A percentile compares a stretch with the other conserved stretches of the same genome.
Evolutionary conservation across 2,888 invertebrate genomes (phyloP).

Genomic region (Syrista parreyssii): DNA sequence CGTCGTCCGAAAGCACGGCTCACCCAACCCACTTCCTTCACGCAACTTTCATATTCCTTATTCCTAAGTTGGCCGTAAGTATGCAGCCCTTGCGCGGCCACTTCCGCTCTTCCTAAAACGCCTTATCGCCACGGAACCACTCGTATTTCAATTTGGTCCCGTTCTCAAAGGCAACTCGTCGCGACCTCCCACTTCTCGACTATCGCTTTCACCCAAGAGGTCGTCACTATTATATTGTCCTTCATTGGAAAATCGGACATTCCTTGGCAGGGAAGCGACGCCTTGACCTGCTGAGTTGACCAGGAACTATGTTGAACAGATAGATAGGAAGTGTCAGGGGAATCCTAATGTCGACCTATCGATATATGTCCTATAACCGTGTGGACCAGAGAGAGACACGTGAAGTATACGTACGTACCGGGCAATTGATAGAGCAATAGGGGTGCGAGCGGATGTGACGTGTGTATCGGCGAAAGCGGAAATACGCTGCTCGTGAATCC

Average conservation of each 20-base stretch:
- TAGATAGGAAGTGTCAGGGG: too few relatives aligned
- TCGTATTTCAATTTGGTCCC: not conserved
- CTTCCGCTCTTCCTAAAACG: not conserved
- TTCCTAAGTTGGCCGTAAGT: not conserved
- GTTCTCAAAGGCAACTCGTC: too few relatives aligned
- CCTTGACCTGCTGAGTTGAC: too few relatives aligned
- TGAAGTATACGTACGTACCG: not conserved
- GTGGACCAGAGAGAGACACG: not conserved
- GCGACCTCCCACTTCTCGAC: too few relatives aligned
- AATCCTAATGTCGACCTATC: too few relatives aligned
- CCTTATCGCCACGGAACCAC: not conserved
- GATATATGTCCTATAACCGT: not conserved
- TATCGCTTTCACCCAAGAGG: too few relatives aligned
- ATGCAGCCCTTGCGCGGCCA: not conserved
- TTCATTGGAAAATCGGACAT: too few relatives aligned
- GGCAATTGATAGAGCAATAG: constrained; percentile 22
- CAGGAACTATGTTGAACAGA: too few relatives aligned
- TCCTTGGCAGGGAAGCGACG: too few relatives aligned
- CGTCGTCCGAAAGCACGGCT: too few relatives aligned
- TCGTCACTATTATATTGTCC: too few relatives aligned
- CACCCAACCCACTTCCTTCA: not conserved
- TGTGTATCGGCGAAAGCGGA: not conserved
- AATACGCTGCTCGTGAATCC: constrained; percentile 33
- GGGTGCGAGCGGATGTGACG: constrained; percentile 5
- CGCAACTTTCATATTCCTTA: constrained; percentile 1